Conservation (phyloP, 2,888 invertebrate genomes). For the Apoda limacodes region DNA sequence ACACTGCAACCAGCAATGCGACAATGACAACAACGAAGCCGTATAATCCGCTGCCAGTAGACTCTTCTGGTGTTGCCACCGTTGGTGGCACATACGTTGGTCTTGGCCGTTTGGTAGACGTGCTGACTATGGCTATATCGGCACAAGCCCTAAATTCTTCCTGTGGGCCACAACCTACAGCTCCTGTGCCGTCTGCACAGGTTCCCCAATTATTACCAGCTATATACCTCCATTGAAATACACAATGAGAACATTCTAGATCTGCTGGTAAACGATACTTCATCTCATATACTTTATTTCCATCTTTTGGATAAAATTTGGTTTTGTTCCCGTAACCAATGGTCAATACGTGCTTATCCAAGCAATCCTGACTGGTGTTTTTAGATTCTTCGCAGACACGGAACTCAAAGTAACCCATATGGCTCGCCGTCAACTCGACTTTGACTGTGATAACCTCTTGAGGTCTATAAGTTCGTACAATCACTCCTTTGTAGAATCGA, state of each 20-base stretch:
- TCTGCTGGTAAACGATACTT: slow-evolving; percentile 73
- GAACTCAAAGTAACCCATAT: slow-evolving; percentile 89
- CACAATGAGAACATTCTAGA: slow-evolving; percentile 82
- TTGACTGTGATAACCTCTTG: slow-evolving; percentile 77
- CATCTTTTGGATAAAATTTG: slow-evolving; percentile 80
- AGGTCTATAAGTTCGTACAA: slow-evolving; percentile 82
- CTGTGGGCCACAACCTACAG: slow-evolving; percentile 89
- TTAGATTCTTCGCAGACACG: slow-evolving; percentile 80
- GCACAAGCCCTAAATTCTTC: slow-evolving; percentile 90
- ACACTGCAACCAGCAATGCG: slow-evolving; percentile 74
- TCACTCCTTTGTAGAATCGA: slow-evolving; percentile 83
- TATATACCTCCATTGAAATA: slow-evolving; percentile 90
- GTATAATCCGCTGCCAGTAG: slow-evolving; percentile 60
- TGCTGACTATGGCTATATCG: slow-evolving; percentile 76
- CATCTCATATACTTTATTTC: slow-evolving; percentile 84
- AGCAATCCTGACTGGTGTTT: slow-evolving; percentile 79
- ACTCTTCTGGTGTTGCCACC: slow-evolving; percentile 51
- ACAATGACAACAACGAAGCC: slow-evolving; percentile 73
- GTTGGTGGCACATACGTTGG: slow-evolving; percentile 55
- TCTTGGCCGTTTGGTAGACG: slow-evolving; percentile 53
- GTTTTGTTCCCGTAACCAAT: slow-evolving; percentile 62
- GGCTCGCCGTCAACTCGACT: slow-evolving; percentile 89
- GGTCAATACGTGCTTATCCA: slow-evolving; percentile 78
- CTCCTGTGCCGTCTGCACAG: slow-evolving; percentile 78
- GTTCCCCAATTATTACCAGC: slow-evolving; percentile 89